Evolutionary conservation across 2,888 invertebrate species (phyloP).

Genomic region (Zonitis immaculata): DNA sequence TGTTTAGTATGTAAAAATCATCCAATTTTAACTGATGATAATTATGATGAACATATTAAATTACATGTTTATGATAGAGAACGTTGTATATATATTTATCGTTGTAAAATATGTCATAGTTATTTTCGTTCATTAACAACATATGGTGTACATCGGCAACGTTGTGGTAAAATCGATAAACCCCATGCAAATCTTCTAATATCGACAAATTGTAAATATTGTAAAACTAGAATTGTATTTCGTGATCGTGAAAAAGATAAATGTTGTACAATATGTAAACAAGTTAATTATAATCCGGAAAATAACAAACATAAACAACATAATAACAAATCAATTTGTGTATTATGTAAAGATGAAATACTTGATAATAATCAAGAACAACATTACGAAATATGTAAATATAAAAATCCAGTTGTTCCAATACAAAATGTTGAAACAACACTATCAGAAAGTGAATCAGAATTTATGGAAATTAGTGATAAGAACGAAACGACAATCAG

Average conservation of each 20-base stretch:
- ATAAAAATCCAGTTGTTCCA: constrained; percentile 31
- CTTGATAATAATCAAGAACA: constrained; percentile 22
- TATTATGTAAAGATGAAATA: constrained; percentile 37
- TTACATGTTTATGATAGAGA: constrained; percentile 34
- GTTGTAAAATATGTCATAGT: constrained; percentile 42
- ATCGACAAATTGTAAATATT: constrained; percentile 14
- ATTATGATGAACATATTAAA: constrained; percentile 35
- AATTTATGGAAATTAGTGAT: constrained; percentile 1
- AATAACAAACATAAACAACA: background rate
- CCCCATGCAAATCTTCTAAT: constrained; percentile 1
- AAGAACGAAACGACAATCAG: no score
- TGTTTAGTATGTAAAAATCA: constrained; percentile 33
- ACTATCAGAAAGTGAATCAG: constrained; percentile 6
- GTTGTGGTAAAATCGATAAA: constrained; percentile 12
- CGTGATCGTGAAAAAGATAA: constrained; percentile 22
- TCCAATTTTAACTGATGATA: constrained; percentile 20
- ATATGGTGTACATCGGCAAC: constrained; percentile 34
- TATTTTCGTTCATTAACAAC: constrained; percentile 41
- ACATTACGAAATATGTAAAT: constrained; percentile 34
- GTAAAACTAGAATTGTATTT: constrained; percentile 23
- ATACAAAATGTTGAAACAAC: constrained; percentile 17
- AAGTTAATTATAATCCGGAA: constrained; percentile 12
- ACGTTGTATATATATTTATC: constrained; percentile 41
- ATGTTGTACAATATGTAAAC: constrained; percentile 27
- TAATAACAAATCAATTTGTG: constrained; percentile 28